Evolutionary conservation across 2,797 vertebrate species (phyloP).

Genomic region (Anguilla megastoma): DNA sequence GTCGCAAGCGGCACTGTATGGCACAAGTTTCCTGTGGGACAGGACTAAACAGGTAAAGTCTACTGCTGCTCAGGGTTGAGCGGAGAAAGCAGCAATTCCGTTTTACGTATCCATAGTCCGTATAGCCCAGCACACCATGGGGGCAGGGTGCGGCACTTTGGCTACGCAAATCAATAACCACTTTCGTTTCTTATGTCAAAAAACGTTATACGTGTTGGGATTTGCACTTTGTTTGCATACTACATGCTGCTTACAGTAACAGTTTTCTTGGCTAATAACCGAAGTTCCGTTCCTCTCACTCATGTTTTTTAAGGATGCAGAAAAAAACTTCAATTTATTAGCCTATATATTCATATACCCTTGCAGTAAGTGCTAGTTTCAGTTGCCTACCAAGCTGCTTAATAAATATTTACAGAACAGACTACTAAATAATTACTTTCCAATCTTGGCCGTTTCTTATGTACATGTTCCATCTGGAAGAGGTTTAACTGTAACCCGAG

Average conservation of each 20-base stretch:
- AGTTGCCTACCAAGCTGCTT: background rate
- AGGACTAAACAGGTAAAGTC: slow-evolving; percentile 30
- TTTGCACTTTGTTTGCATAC: background rate
- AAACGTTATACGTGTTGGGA: background rate
- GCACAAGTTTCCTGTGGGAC: slow-evolving; percentile 20
- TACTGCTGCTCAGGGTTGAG: slow-evolving; percentile 5
- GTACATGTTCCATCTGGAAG: background rate
- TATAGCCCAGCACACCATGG: slow-evolving; percentile 4
- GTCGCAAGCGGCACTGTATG: background rate
- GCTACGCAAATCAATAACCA: background rate
- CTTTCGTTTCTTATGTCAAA: background rate
- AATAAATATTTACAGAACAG: background rate
- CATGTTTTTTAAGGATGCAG: background rate
- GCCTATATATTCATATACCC: background rate
- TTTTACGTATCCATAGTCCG: slow-evolving; percentile 20
- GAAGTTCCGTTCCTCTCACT: background rate
- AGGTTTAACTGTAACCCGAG: background rate
- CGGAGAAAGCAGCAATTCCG: background rate
- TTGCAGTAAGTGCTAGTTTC: background rate
- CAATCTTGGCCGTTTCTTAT: background rate
- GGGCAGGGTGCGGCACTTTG: slow-evolving; percentile 3
- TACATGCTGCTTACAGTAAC: background rate
- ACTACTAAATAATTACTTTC: background rate
- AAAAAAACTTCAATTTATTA: background rate
- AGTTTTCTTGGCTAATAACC: background rate